Conservation (phyloP, 2,888 invertebrate species). For the Drosophila parthenogenetica region DNA sequence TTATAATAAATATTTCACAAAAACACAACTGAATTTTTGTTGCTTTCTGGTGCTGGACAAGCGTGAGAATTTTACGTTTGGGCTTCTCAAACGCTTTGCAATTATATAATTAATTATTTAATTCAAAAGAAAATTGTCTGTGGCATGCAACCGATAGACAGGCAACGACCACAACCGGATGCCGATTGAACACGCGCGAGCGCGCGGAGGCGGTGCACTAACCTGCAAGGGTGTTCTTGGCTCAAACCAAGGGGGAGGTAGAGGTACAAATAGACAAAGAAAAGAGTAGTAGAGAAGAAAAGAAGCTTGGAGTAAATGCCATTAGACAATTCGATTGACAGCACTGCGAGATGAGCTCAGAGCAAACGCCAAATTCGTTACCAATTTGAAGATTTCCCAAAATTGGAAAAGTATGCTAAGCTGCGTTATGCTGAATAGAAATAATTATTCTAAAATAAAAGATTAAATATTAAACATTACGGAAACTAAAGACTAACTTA, state of each 20-base stretch:
- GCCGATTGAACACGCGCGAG: neutral
- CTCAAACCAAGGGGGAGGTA: neutral
- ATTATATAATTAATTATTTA: slow-evolving; percentile 78
- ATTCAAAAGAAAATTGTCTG: slow-evolving; percentile 70
- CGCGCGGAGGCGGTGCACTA: neutral
- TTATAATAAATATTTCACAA: slow-evolving; percentile 74
- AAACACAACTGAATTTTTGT: slow-evolving; percentile 9
- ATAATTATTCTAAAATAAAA: too few species aligned
- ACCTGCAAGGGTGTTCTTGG: slow-evolving; percentile 11
- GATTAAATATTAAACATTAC: too few species aligned
- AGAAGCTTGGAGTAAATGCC: slow-evolving; percentile 21
- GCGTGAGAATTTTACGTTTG: slow-evolving; percentile 73
- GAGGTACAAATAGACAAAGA: neutral
- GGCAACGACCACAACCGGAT: slow-evolving; percentile 23
- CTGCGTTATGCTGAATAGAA: too few species aligned
- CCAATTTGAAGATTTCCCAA: neutral
- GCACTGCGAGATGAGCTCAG: neutral
- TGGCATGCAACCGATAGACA: slow-evolving; percentile 63
- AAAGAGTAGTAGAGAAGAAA: neutral
- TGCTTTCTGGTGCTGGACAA: slow-evolving; percentile 35
- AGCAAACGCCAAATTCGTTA: neutral
- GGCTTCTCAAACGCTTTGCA: slow-evolving; percentile 52
- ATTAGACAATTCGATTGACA: slow-evolving; percentile 10
- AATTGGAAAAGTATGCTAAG: too few species aligned
- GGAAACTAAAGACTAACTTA: too few species aligned